phyloP scores from a whole-genome alignment of 2,113 vertebrate species.

The Perca fluviatilis region DNA sequence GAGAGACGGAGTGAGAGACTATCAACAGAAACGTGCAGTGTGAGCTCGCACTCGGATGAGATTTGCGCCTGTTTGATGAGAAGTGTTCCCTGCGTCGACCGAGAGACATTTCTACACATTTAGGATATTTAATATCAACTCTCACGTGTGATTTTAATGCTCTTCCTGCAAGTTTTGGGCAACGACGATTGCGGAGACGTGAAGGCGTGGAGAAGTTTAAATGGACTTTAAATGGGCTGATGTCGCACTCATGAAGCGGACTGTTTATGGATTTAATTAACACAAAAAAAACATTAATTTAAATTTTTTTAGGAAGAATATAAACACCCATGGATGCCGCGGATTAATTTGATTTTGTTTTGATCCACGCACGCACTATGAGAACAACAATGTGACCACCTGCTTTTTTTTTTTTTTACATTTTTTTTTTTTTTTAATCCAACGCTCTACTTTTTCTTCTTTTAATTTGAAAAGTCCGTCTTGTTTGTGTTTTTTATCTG shows the following conservation, averaged over 20 bases:
- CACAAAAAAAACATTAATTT: no score
- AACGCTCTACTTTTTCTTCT: not conserved
- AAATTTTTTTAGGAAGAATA: slow-evolving; percentile 12
- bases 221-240: slow-evolving; percentile 61
- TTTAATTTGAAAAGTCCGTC: slow-evolving; percentile 10
- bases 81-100: slow-evolving; percentile 4
- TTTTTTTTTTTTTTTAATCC: not conserved
- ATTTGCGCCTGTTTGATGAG: slow-evolving; percentile 23
- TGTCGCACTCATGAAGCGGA: slow-evolving; percentile 11
- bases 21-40: slow-evolving; percentile 63
- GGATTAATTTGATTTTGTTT: slow-evolving; percentile 24
- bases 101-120: not conserved
- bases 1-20: slow-evolving; percentile 39
- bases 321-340: not conserved
- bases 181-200: slow-evolving; percentile 7
- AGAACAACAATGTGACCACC: slow-evolving; percentile 65
- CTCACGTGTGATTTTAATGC: not conserved
- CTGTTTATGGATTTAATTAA: slow-evolving; percentile 28
- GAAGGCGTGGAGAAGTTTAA: slow-evolving; percentile 67
- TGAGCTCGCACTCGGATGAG: slow-evolving; percentile 23
- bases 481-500: not conserved
- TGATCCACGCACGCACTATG: not conserved
- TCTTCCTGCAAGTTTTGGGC: slow-evolving; percentile 53
- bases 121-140: not conserved
- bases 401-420: slow-evolving; percentile 32